Evolutionary conservation across 2,113 vertebrate genomes (phyloP), one percentile per base, ranked within the genome.

Genomic region (Oryzias woworae): DNA sequence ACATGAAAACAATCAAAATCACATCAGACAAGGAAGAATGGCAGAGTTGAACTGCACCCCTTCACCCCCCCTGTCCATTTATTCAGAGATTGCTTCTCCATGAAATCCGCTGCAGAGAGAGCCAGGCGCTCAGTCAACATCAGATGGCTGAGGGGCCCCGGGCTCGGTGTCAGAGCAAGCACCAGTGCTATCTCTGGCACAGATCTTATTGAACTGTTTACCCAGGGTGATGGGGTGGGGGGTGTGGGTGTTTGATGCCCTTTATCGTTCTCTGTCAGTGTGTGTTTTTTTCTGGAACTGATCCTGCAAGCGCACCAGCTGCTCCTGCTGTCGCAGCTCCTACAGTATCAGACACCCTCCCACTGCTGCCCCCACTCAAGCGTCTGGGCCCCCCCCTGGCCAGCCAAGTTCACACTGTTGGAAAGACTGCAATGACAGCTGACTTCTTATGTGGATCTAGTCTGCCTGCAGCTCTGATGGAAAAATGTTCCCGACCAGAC

Each of bases 191-290:
- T 74, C 72, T 67, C 69, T 80, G 76, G 69, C 69, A 66, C 53
- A 22, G 42, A 15, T 82, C 69, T 66, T 71, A 75, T 72, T 77
- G 80, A 73, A 75, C 65, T 76, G 69, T 83, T 77, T 78, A 76
- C 60, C 74, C 71, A 36, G 20, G 62, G 69, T 52, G 56, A 41
- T 28, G 49, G 47, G 46, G 51, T 23, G 51, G 62, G 47, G 24
- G 53, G 62, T 47, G 65, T 81, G 75, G 75, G 69, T 53, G 71
- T 83, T 81, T 82, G 81, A 87, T 78, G 78, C 71, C 82, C 78
- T 87, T 78, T 76, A 82, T 83, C 83, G 83, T 85, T 74, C 16
- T 78, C 71, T 82, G 81, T 82, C 83, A 83, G 66, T 2, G 2
- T 82, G 59, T 28, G 55, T 81, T 83, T 68, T 81, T 56, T 44